Conservation (phyloP, 2,113 vertebrate species). For the Chamaea fasciata region DNA sequence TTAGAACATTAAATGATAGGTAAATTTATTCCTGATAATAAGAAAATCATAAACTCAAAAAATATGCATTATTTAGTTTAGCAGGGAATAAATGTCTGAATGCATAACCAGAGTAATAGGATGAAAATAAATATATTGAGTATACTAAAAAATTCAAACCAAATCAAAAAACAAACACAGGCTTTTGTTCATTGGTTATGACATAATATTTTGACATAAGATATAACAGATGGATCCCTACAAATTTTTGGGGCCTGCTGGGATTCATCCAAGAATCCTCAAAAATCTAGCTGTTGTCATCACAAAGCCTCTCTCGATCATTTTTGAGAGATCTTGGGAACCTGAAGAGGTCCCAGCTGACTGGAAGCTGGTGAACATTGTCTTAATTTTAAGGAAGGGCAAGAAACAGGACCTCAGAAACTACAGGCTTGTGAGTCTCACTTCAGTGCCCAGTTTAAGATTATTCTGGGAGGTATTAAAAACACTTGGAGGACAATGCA, state of each 20-base stretch:
- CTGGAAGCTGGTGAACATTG: neutral
- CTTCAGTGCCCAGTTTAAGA: neutral
- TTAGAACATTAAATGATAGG: neutral
- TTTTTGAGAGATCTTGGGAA: neutral
- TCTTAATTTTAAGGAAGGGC: neutral
- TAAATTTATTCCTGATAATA: neutral
- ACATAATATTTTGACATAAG: neutral
- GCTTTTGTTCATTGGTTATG: neutral
- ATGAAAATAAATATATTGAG: neutral
- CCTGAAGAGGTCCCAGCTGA: neutral
- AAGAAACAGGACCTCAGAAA: neutral
- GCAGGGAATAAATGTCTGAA: neutral
- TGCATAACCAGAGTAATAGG: neutral
- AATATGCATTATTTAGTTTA: neutral
- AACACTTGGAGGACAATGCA: neutral
- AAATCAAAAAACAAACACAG: neutral
- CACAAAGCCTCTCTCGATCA: neutral
- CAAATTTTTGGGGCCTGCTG: neutral
- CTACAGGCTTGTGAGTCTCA: neutral
- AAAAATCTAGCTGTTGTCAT: neutral
- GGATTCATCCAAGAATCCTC: neutral
- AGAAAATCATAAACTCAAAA: neutral
- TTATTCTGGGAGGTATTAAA: neutral
- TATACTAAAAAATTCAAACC: neutral
- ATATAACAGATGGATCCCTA: neutral